Evolutionary conservation across 2,113 vertebrate species (phyloP), one percentile per base, ranked within the genome.

Genomic region (Pygoscelis adeliae): DNA sequence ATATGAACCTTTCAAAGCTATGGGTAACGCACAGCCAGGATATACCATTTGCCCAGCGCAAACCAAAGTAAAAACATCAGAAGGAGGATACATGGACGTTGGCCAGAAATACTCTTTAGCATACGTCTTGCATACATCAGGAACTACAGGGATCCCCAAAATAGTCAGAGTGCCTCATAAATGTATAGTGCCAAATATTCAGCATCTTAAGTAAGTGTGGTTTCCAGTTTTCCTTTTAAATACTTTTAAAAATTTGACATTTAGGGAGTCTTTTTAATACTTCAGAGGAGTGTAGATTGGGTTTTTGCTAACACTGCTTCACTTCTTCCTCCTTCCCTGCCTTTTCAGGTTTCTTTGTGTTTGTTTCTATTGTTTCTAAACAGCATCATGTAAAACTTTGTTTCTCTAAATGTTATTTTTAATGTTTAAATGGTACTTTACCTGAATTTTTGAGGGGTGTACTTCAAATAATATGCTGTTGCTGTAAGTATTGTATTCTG

Each of bases 131-230:
- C 99, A 99, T 93, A 99, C 99, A 20, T 99, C 99, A 46, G 99
- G 99, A 96, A 99, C 99, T 16, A 99, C 99, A 4, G 99, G 99
- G 22, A 83, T 87, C 16, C 99, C 99, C 19, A 99, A 99, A 98
- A 98, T 98, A 78, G 99, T 99, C 72, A 98, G 98, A 98, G 99
- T 99, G 21, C 99, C 99, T 82, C 99, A 99, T 80, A 93, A 94
- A 56, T 99, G 99, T 69, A 99, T 99, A 55, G 92, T 99, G 44
- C 99, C 99, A 76, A 99, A 99, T 92, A 98, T 99, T 94, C 96
- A 98, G n/a, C 98, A 99, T 94, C 98, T 99, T 62, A 98, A 98
- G 99, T 99, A 94, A 97, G 99, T 97, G 58, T 65, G 15, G 10
- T 84, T 91, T 86, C 66, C 18, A 62, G 8, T 67, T 91, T 76